These are phyloP conservation scores for Notoglanidium macrostoma DNA, from an alignment of 2,797 vertebrate species.

Conservation along the genomic window DNA sequence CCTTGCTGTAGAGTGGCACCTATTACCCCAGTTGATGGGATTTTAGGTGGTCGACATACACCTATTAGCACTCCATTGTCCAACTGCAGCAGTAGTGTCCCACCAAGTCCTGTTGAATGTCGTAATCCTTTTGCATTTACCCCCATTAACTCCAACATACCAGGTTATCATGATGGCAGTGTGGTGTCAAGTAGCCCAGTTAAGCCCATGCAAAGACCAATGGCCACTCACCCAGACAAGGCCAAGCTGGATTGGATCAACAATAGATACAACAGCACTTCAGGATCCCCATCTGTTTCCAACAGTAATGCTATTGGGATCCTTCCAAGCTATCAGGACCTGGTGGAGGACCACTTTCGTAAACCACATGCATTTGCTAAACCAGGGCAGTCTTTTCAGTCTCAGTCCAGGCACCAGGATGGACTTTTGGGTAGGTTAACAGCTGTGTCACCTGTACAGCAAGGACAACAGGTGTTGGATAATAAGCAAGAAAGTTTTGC, in stretches of 20 bases:
- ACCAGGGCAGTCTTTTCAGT: slow-evolving; percentile 90
- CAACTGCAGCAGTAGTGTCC: slow-evolving; percentile 97
- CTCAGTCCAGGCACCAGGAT: slow-evolving; percentile 86
- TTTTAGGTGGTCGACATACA: slow-evolving; percentile 90
- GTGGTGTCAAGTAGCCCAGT: slow-evolving; percentile 95
- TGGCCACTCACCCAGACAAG: slow-evolving; percentile 97
- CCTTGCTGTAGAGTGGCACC: slow-evolving; percentile 92
- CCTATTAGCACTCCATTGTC: slow-evolving; percentile 95
- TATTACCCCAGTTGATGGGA: slow-evolving; percentile 91
- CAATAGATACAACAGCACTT: slow-evolving; percentile 85
- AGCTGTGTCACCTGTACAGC: slow-evolving; percentile 88
- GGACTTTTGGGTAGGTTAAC: slow-evolving; percentile 87
- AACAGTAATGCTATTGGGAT: slow-evolving; percentile 86
- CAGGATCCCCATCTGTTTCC: slow-evolving; percentile 79
- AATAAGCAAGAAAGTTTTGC: slow-evolving; percentile 96
- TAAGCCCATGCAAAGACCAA: slow-evolving; percentile 98
- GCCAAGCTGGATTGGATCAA: slow-evolving; percentile 98
- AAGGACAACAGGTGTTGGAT: slow-evolving; percentile 76
- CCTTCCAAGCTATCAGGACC: slow-evolving; percentile 94
- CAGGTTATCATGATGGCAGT: slow-evolving; percentile 90
- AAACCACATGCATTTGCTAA: slow-evolving; percentile 98
- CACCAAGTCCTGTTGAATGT: slow-evolving; percentile 96
- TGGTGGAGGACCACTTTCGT: slow-evolving; percentile 95
- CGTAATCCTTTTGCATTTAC: slow-evolving; percentile 97
- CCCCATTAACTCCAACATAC: slow-evolving; percentile 94